Conservation (phyloP, 2,113 vertebrate species). For the Sander lucioperca region DNA sequence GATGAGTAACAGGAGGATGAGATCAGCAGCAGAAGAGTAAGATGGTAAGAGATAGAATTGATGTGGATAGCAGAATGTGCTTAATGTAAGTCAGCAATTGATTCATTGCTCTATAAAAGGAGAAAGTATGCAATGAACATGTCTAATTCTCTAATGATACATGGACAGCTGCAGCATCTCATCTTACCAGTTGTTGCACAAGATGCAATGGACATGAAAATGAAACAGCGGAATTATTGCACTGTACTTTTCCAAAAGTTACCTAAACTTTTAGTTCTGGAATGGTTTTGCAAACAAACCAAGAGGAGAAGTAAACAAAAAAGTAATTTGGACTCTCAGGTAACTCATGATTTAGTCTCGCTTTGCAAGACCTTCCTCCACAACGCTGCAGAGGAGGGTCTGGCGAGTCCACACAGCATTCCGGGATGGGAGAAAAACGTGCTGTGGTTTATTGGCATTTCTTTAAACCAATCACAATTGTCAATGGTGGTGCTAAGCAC, state of each 20-base stretch:
- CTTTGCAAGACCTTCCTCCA: no score
- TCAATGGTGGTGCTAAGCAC: no score
- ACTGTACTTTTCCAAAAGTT: background rate
- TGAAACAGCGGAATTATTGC: background rate
- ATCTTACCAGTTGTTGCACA: conserved; percentile 3
- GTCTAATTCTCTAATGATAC: conserved; percentile 27
- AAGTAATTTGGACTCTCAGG: background rate
- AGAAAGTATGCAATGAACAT: conserved; percentile 32
- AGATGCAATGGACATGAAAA: background rate
- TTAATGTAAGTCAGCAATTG: conserved; percentile 26
- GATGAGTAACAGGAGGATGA: conserved; percentile 22
- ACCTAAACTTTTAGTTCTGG: background rate
- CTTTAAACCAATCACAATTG: no score
- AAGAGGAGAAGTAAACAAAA: background rate
- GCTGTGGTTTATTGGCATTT: no score
- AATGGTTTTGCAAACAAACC: background rate
- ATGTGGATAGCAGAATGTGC: conserved; percentile 29
- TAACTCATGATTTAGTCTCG: background rate
- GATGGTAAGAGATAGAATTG: conserved; percentile 25
- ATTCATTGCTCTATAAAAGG: conserved; percentile 39
- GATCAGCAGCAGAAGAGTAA: conserved; percentile 22
- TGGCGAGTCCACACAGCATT: no score
- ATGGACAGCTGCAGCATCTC: conserved; percentile 11
- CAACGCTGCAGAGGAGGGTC: no score
- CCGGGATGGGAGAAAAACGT: no score